Evolutionary conservation across 2,888 invertebrate species (phyloP), one percentile per base, ranked within the genome.

Genomic region (Scaptomyza tumidula): DNA sequence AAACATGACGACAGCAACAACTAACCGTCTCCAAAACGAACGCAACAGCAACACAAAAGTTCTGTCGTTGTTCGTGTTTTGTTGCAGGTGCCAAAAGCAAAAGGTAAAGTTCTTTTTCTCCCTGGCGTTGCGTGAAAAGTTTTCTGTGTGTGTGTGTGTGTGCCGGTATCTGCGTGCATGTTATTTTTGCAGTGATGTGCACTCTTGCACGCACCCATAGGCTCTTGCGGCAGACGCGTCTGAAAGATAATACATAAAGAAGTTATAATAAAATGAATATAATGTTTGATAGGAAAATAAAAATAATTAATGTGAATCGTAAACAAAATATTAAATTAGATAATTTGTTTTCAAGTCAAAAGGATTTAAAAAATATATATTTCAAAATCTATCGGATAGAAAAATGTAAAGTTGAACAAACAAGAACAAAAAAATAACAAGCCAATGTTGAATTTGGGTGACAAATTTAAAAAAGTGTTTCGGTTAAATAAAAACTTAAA

Each of bases 51-150:
- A 58, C 39, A 56, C 39, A 58, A 54, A 69, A 61, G 63, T 75
- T 19, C 19, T 73, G 67, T 73, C 74, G 72, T 64, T 66, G 84
- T 62, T 64, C 58, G 54, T 16, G 16, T 41, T 9, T 1, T 35
- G 60, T 56, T 78, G 83, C 73, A 68, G 70, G 66, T 82, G 80
- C 61, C 70, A 82, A 73, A 73, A 77, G 39, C 39, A 66, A 61
- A 67, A 68, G 70, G 65, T 67, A 80, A 74, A 71, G 53, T 70
- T 75, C 29, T 33, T 39, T 39, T 3, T n/a, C 5, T 14, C 29
- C 31, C 33, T 67, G 46, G 14, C 6, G 56, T 55, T 69, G 78
- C 79, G 72, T 78, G 10, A 49, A 76, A 80, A 75, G 66, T 76
- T 86, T 83, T 66, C 68, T 74, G 19, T 27, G 19, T 52, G 7